Percentiles rank a stretch among this genome's conserved stretches.
phyloP scores from a whole-genome alignment of 2,797 vertebrate genomes.

The Epinephelus awoara region DNA sequence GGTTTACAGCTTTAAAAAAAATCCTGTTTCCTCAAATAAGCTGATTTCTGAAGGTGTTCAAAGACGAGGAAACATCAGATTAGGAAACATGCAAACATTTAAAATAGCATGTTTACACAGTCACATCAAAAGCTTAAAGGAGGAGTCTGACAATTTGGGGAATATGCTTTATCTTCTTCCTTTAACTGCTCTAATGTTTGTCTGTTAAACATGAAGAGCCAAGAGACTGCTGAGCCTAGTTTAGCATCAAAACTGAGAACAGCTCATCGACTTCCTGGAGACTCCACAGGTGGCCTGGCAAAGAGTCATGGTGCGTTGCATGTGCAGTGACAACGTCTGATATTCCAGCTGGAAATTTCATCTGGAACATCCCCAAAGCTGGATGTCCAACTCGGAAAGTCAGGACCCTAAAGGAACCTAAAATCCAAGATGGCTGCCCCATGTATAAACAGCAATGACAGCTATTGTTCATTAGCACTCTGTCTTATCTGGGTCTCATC shows the following conservation, averaged over 20 bases:
- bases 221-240: neutral
- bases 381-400: no score
- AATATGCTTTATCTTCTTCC: neutral
- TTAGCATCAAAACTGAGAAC: neutral
- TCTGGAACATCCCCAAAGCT: no score
- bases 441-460: no score
- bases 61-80: conserved; percentile 5
- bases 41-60: neutral
- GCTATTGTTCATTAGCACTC: no score
- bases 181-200: neutral
- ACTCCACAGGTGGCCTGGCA: neutral
- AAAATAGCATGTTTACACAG: neutral
- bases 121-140: conserved; percentile 9
- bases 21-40: neutral
- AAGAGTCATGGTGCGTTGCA: no score
- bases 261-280: neutral
- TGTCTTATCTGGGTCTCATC: no score
- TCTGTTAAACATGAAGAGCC: neutral
- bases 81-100: conserved; percentile 18
- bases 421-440: no score
- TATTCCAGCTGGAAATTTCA: no score
- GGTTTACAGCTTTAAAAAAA: neutral
- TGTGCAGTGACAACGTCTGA: no score
- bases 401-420: no score
- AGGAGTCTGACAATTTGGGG: conserved; percentile 2